Conservation (phyloP, 2,797 vertebrate genomes). For the Syncerus caffer region DNA sequence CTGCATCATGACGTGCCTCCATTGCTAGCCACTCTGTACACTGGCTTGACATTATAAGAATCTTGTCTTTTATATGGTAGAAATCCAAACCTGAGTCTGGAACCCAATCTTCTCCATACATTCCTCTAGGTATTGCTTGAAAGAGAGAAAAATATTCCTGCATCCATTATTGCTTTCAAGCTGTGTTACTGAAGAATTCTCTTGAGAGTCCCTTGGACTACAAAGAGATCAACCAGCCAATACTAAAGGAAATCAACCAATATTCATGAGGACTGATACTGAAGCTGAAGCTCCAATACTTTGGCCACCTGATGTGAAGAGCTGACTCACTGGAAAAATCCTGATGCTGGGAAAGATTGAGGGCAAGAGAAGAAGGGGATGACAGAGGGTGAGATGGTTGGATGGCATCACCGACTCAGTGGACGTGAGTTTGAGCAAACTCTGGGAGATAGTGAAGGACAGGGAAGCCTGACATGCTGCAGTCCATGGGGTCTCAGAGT, state of each 20-base stretch:
- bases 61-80: neutral
- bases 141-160: neutral
- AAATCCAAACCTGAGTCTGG: neutral
- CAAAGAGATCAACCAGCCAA: neutral
- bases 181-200: neutral
- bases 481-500: neutral
- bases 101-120: neutral
- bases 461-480: neutral
- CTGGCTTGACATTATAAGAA: neutral
- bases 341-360: neutral
- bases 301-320: neutral
- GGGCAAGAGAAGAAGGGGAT: neutral
- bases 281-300: neutral
- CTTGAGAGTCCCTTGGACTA: neutral
- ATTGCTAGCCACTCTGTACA: neutral
- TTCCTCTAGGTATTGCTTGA: neutral
- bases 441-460: neutral
- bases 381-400: neutral
- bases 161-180: neutral
- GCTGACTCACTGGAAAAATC: neutral
- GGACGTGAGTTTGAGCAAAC: neutral
- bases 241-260: neutral
- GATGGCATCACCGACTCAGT: neutral
- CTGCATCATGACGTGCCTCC: too few relatives aligned
- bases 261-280: neutral